Percentiles rank a stretch among this genome's conserved stretches.
These are phyloP conservation scores for Arbacia lixula DNA, from an alignment of 53 echinoderm and acorn worm genomes.

Conservation along the genomic window DNA sequence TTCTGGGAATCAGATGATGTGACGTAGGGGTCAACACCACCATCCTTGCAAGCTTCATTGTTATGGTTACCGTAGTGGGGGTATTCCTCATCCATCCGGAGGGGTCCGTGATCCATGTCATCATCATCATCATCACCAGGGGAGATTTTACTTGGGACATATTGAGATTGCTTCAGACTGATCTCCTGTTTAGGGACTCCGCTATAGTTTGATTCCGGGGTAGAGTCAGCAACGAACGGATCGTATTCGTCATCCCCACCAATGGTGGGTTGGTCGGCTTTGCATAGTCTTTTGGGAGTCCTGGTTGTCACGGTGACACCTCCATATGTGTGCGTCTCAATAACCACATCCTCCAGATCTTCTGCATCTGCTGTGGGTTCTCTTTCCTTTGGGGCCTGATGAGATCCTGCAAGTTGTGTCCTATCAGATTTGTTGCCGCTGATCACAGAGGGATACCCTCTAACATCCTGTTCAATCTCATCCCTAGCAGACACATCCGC, in stretches of 20 bases:
- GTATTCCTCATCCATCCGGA: neutral
- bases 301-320: slow-evolving; percentile 26
- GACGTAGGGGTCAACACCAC: neutral
- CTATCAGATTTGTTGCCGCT: neutral
- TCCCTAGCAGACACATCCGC: neutral
- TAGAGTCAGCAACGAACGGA: slow-evolving; percentile 37
- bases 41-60: slow-evolving; percentile 11
- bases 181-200: neutral
- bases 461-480: neutral
- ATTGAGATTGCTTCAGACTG: neutral
- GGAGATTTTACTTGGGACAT: neutral
- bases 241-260: slow-evolving; percentile 56
- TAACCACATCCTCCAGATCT: slow-evolving; percentile 23
- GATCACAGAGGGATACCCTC: neutral
- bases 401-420: neutral
- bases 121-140: slow-evolving; percentile 9
- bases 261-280: neutral
- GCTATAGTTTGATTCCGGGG: neutral
- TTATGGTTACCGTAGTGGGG: neutral
- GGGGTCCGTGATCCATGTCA: neutral
- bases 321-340: slow-evolving; percentile 17
- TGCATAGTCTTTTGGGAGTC: slow-evolving; percentile 28
- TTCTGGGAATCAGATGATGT: no score
- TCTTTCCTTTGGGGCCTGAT: neutral
- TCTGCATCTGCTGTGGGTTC: neutral